phyloP scores from a whole-genome alignment of 2,797 vertebrate species.

The Parotocinclus haroldoi region DNA sequence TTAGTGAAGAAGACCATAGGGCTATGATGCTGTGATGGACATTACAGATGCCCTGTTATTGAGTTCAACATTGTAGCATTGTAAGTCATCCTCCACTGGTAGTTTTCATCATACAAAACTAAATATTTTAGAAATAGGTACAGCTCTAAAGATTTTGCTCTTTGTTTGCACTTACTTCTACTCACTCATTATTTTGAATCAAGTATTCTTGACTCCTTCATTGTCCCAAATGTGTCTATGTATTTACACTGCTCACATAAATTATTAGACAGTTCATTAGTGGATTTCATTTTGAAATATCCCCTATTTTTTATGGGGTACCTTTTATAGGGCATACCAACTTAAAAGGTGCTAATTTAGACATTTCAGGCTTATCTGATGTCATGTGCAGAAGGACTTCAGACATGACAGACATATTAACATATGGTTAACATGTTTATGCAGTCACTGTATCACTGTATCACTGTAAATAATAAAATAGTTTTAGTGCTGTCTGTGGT shows the following conservation, averaged over 20 bases:
- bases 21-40: constrained; percentile 63
- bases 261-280: too few relatives aligned
- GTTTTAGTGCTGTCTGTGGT: constrained; percentile 20
- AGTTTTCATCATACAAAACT: constrained; percentile 1
- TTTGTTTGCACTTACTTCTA: too few relatives aligned
- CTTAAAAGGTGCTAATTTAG: constrained; percentile 28
- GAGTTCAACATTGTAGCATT: neutral
- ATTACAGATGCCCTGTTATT: constrained; percentile 63
- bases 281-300: too few relatives aligned
- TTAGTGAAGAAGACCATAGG: constrained; percentile 63
- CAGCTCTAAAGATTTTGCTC: too few relatives aligned
- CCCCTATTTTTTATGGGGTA: too few relatives aligned
- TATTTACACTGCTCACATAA: too few relatives aligned
- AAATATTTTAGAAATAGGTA: too few relatives aligned
- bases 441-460: neutral
- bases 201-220: too few relatives aligned
- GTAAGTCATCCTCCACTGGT: neutral
- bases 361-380: constrained; percentile 18
- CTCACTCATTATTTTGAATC: too few relatives aligned
- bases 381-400: constrained; percentile 14
- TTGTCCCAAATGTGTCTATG: too few relatives aligned
- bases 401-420: constrained; percentile 15
- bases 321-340: constrained; percentile 23
- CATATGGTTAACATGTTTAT: constrained; percentile 32
- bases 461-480: constrained; percentile 24